Base-by-base conservation (phyloP, 2,888 invertebrate species). In the Lycia hirtaria region DNA sequence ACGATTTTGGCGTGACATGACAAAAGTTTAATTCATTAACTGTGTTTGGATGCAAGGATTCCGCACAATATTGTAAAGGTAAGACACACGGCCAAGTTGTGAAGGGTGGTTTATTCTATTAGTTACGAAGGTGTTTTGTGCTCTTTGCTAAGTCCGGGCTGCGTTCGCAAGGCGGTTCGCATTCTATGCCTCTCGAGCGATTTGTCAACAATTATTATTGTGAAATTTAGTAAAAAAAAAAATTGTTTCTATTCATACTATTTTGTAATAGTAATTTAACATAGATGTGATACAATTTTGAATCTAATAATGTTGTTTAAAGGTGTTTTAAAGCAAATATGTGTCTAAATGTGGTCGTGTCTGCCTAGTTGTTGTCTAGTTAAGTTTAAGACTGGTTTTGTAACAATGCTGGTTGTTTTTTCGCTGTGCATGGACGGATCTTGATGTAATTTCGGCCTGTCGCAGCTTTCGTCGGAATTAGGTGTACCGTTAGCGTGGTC, bases 101-200 rank as follows among this genome's bases (percentile, higher is more conserved):
- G 75, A 70, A 79, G 83, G 80, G 77, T 72, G 69, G 69, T 72
- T 78, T 73, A 68, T 64, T 72, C 77, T 76, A 68, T 71, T 67
- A 70, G 70, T 73, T 76, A 75, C 73, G 71, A 71, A 68, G 33
- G 26, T 66, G 73, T 64, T 67, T 70, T 72, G 72, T 37, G 40
- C 72, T 81, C 77, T 76, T 77, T 78, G 74, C 40, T 62, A 80
- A 80, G 83, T 82, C 78, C 73, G 75, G 69, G 70, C 68, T 71
- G 76, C 74, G 82, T 84, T 85, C 81, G 86, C 85, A 81, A 87
- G 83, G 80, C 79, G 76, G 73, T 76, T 83, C 77, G 81, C 86
- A 85, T 88, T 87, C 86, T 84, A 69, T 62, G 66, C 60, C 59
- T 68, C 70, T 66, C 53, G 64, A 68, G 68, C 68, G 76, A 79